Evolutionary conservation across 2,888 invertebrate genomes (phyloP).

Genomic region (Brenthis ino): DNA sequence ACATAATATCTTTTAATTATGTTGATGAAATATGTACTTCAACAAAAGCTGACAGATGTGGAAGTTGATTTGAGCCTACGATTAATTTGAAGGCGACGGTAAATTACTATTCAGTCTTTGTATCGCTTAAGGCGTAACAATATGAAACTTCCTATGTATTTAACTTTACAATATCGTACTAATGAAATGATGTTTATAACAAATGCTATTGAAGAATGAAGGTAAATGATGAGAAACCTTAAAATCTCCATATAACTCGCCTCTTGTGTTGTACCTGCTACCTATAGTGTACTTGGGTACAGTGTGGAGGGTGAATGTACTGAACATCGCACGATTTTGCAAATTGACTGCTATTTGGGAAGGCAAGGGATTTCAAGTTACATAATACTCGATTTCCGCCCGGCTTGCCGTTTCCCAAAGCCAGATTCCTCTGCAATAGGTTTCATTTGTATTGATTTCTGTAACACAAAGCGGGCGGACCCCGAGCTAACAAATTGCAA

Average conservation of each 20-base stretch:
- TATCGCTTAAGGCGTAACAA: background rate
- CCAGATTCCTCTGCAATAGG: slow-evolving; percentile 28
- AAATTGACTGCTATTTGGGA: slow-evolving; percentile 33
- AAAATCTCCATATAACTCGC: background rate
- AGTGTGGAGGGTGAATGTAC: slow-evolving; percentile 28
- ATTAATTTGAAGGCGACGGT: too few species aligned
- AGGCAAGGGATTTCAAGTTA: slow-evolving; percentile 28
- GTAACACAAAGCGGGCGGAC: slow-evolving; percentile 34
- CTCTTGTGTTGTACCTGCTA: too few species aligned
- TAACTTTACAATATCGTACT: background rate
- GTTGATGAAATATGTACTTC: too few species aligned
- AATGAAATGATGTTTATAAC: slow-evolving; percentile 11
- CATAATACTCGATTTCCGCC: slow-evolving; percentile 30
- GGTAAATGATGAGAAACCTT: slow-evolving; percentile 12
- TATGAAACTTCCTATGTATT: background rate
- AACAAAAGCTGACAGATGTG: too few species aligned
- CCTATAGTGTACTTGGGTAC: slow-evolving; percentile 3
- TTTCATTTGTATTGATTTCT: slow-evolving; percentile 39
- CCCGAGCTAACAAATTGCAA: slow-evolving; percentile 35
- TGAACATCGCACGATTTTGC: slow-evolving; percentile 33
- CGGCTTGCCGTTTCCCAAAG: slow-evolving; percentile 25
- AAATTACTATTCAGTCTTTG: background rate
- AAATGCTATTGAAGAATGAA: too few species aligned
- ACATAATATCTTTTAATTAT: too few species aligned
- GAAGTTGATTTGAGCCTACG: too few species aligned